Base-by-base conservation (phyloP, 2,113 vertebrate genomes). In the Caretta caretta region DNA sequence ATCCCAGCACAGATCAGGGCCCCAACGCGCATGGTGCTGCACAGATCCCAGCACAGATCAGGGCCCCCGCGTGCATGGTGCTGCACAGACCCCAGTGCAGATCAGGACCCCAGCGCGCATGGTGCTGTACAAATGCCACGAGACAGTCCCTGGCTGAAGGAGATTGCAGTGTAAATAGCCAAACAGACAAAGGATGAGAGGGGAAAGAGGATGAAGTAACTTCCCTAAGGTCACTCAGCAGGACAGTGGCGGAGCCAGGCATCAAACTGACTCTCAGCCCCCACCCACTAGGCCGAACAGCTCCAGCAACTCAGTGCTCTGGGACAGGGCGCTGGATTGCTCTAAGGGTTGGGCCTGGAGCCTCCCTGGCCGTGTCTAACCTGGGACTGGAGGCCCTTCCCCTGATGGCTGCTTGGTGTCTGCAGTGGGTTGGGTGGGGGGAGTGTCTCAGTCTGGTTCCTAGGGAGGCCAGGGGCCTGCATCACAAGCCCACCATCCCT, bases 141-240 rank as follows among this genome's bases (percentile, higher is more conserved):
- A 56, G 46, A 29, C 27, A 59, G 19, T 19, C 84, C 51, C 49
- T 87, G 35, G 16, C 54, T 5, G 3, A 3, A 20, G 8, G 7
- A 69, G 29, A 35, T 6, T 49, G 50, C 53, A 14, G 76, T 4
- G 7, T 25, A 56, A n/a, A 38, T 0, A 0, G 22, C 14, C 59
- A 62, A 86, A 20, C 62, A 56, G 56, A 29, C 35, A 8, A 48
- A 90, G 56, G 8, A 50, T 48, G 82, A 35, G 84, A 76, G 72
- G 86, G 25, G 25, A 86, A 88, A 90, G 65, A 2, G 3, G 0
- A 19, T 76, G 48, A 22, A 5, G 5, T 29, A 4, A 59, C 57
- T 25, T 50, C 90, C 48, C 17, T 31, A 22, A 84, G 84, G 50
- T 5, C 29, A 19, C 35, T 8, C 35, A 13, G 16, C 65, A 19